These are phyloP conservation scores for Hippolais icterina DNA, from an alignment of 2,113 vertebrate genomes.

Conservation along the genomic window DNA sequence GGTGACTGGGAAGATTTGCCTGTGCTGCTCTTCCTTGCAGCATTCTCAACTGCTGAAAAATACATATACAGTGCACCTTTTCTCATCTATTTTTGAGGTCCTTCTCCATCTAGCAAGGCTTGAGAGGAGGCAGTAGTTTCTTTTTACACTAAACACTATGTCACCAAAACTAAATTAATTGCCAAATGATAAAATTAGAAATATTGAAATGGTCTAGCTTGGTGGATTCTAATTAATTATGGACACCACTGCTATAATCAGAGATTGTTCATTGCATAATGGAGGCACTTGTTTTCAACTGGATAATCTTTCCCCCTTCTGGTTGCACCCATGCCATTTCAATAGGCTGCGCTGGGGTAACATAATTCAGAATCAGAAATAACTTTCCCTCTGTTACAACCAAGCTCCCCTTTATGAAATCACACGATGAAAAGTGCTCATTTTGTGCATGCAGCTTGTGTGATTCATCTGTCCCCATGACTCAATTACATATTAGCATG, in stretches of 20 bases:
- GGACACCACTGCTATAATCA: neutral
- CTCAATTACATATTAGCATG: neutral
- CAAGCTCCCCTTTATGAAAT: neutral
- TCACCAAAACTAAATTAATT: conserved; percentile 43
- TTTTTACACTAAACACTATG: neutral
- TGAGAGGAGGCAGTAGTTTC: conserved; percentile 6
- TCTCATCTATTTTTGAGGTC: neutral
- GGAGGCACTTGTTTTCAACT: conserved; percentile 2
- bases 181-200: conserved; percentile 51
- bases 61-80: neutral
- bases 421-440: neutral
- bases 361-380: neutral
- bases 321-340: neutral
- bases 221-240: conserved; percentile 53
- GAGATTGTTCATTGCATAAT: neutral
- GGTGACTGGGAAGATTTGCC: neutral
- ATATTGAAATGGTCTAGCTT: neutral
- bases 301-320: neutral
- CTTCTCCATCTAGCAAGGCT: neutral
- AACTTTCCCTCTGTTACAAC: neutral
- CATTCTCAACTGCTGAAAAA: neutral
- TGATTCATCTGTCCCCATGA: neutral
- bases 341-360: neutral
- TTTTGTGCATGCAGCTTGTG: neutral
- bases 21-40: neutral